phyloP scores from a whole-genome alignment of 2,888 invertebrate species.

The Hylaea fasciaria region DNA sequence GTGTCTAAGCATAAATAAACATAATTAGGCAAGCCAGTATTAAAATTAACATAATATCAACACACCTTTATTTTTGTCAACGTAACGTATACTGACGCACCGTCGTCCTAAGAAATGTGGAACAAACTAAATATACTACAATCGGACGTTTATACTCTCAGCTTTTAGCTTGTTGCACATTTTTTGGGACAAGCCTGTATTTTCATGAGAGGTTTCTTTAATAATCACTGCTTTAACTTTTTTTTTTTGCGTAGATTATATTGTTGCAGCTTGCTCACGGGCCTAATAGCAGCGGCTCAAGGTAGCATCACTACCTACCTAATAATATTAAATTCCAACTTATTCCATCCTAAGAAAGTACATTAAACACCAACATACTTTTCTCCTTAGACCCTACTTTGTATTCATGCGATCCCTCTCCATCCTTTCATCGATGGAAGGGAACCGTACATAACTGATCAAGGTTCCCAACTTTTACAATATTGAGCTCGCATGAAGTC shows the following conservation, averaged over 20 bases:
- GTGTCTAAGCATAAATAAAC: conserved; percentile 9
- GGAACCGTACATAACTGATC: conserved; percentile 27
- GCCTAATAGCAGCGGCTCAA: too few relatives aligned
- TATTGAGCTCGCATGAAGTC: conserved; percentile 20
- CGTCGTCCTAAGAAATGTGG: background rate
- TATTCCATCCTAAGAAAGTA: conserved; percentile 21
- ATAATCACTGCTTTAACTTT: background rate
- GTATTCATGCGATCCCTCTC: conserved; percentile 25
- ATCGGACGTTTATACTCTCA: too few relatives aligned
- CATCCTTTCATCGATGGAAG: conserved; percentile 24
- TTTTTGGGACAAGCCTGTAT: too few relatives aligned
- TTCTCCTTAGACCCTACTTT: conserved; percentile 24
- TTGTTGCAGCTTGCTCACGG: too few relatives aligned
- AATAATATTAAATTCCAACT: conserved; percentile 23
- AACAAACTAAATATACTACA: background rate
- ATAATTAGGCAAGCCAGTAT: conserved; percentile 1
- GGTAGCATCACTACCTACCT: background rate
- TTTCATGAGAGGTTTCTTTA: too few relatives aligned
- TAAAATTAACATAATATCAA: conserved; percentile 1
- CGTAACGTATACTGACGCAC: background rate
- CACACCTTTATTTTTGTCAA: background rate
- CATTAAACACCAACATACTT: conserved; percentile 21
- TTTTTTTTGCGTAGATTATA: too few relatives aligned
- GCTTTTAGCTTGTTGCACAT: too few relatives aligned
- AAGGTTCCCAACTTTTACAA: conserved; percentile 20